Percentiles rank a stretch among this genome's conserved stretches.
These are phyloP conservation scores for Brotula barbata DNA, from an alignment of 2,797 vertebrate genomes.

Conservation along the genomic window DNA sequence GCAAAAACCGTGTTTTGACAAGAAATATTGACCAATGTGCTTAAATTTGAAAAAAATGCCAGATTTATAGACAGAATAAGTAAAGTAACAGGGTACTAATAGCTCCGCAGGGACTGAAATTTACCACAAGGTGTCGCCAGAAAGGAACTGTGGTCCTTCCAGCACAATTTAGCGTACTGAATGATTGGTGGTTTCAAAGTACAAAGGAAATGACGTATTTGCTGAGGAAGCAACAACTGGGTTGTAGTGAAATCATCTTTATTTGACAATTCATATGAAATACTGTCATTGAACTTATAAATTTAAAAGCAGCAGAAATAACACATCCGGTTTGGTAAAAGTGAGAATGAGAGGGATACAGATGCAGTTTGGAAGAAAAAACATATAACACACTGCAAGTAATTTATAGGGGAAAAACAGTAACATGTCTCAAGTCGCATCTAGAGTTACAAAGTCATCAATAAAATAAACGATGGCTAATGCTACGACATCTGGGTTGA, in stretches of 20 bases:
- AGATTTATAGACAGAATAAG: too few species aligned
- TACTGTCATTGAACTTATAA: slow-evolving; percentile 22
- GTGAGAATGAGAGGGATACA: slow-evolving; percentile 13
- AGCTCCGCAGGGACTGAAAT: too few species aligned
- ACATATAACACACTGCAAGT: background rate
- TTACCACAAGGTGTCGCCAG: too few species aligned
- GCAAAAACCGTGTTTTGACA: background rate
- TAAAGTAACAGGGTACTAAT: too few species aligned
- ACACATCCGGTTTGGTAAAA: slow-evolving; percentile 7
- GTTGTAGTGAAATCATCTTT: slow-evolving; percentile 60
- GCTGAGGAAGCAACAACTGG: background rate
- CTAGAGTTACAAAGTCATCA: too few species aligned
- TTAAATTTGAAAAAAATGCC: background rate
- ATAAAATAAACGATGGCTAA: background rate
- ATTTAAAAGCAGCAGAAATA: slow-evolving; percentile 8
- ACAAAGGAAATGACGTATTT: background rate
- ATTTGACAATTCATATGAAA: slow-evolving; percentile 50
- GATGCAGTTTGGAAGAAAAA: slow-evolving; percentile 7
- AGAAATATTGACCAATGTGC: background rate
- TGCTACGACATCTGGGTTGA: background rate
- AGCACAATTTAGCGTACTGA: too few species aligned
- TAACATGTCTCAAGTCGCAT: too few species aligned
- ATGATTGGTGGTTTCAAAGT: background rate
- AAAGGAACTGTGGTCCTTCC: too few species aligned
- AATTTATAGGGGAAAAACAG: background rate